phyloP scores from a whole-genome alignment of 2,797 vertebrate species.

The Amphiprion clarkii region DNA sequence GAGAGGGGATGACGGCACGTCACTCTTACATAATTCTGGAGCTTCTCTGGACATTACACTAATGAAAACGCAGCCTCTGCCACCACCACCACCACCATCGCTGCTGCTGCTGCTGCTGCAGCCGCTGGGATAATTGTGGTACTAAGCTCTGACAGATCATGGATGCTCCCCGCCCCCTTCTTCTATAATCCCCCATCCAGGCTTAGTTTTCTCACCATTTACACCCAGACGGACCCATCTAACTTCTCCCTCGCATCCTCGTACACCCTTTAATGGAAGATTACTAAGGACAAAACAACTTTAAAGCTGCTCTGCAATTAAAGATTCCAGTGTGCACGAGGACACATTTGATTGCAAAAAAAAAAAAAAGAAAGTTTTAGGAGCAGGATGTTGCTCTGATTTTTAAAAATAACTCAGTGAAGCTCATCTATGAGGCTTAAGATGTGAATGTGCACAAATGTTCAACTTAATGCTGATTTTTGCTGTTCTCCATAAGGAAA shows the following conservation, averaged over 20 bases:
- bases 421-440: too few relatives aligned
- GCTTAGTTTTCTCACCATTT: conserved; percentile 74
- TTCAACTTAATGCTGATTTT: too few relatives aligned
- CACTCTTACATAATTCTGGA: conserved; percentile 89
- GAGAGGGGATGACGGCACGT: conserved; percentile 76
- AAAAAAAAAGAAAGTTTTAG: neutral
- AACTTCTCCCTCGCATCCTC: conserved; percentile 34
- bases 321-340: conserved; percentile 4
- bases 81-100: conserved; percentile 44
- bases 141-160: conserved; percentile 89
- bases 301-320: conserved; percentile 22
- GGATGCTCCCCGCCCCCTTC: conserved; percentile 84
- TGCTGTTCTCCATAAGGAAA: too few relatives aligned
- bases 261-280: conserved; percentile 22
- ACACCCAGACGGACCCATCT: conserved; percentile 55
- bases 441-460: too few relatives aligned
- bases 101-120: conserved; percentile 52
- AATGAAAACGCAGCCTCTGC: conserved; percentile 86
- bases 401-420: neutral
- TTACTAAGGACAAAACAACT: conserved; percentile 21
- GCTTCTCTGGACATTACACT: conserved; percentile 89
- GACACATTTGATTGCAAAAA: neutral
- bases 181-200: conserved; percentile 85
- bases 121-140: conserved; percentile 86
- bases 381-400: neutral